Conservation (phyloP, 2,888 invertebrate genomes). For the Cheilosia variabilis region DNA sequence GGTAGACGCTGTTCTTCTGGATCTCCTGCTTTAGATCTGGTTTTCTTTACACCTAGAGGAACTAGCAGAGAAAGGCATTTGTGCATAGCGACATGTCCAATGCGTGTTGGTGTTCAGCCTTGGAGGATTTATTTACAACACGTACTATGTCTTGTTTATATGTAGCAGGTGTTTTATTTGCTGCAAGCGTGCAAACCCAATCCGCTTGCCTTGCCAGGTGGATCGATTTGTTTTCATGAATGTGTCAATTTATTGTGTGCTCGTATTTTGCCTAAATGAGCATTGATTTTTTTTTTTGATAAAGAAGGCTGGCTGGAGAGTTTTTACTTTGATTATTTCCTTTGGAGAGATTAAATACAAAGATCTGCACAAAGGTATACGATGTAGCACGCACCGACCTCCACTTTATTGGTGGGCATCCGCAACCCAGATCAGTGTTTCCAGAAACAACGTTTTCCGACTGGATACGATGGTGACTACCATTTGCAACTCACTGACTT, state of each 20-base stretch:
- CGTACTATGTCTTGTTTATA: conserved; percentile 17
- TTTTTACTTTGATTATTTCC: no score
- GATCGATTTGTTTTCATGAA: not conserved
- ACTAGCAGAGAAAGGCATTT: conserved; percentile 40
- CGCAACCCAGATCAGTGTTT: no score
- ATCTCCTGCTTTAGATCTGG: conserved; percentile 41
- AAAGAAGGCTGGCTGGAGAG: no score
- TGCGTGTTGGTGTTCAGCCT: conserved; percentile 50
- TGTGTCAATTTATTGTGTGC: not conserved
- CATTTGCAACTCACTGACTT: no score
- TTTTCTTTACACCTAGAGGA: conserved; percentile 9
- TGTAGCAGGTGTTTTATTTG: conserved; percentile 41
- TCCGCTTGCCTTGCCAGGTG: not conserved
- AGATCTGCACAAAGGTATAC: no score
- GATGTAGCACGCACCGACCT: no score
- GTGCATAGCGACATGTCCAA: conserved; percentile 44
- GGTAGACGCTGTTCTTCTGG: conserved; percentile 27
- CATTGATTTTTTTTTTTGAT: no score
- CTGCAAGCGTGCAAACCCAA: not conserved
- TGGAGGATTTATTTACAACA: conserved; percentile 46
- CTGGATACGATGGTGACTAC: no score
- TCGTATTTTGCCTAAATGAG: not conserved
- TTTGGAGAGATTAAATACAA: no score
- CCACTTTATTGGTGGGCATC: no score
- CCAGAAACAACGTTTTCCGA: no score